These are phyloP conservation scores for Delia radicum DNA, from an alignment of 1,140 invertebrate genomes.

Conservation along the genomic window DNA sequence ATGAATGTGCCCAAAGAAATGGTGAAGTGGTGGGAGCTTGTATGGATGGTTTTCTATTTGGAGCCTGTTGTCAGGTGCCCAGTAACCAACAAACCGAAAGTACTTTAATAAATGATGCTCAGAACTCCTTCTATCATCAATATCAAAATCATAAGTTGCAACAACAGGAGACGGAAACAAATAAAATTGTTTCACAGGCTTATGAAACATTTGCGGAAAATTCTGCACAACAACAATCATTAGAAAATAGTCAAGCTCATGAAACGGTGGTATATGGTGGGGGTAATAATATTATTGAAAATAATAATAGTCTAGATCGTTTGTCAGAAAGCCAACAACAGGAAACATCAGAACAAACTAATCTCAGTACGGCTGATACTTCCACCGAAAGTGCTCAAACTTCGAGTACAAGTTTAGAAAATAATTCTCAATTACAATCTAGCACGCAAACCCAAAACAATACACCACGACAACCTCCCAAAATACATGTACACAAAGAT, in stretches of 20 bases:
- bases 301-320: not conserved
- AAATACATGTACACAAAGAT: slow-evolving; percentile 46
- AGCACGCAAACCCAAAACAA: not conserved
- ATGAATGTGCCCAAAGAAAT: slow-evolving; percentile 77
- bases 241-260: slow-evolving; percentile 17
- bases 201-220: slow-evolving; percentile 38
- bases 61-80: slow-evolving; percentile 80
- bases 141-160: slow-evolving; percentile 42
- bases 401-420: not conserved
- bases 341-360: not conserved
- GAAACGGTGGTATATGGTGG: not conserved
- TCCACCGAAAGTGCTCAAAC: slow-evolving; percentile 28
- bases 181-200: slow-evolving; percentile 32
- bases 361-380: slow-evolving; percentile 24
- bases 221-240: not conserved
- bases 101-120: slow-evolving; percentile 51
- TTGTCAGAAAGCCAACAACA: slow-evolving; percentile 20
- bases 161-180: slow-evolving; percentile 31
- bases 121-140: slow-evolving; percentile 51
- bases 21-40: slow-evolving; percentile 86
- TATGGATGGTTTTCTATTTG: slow-evolving; percentile 84
- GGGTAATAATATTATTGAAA: not conserved
- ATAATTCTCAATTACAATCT: not conserved
- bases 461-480: slow-evolving; percentile 34
- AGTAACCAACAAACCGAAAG: slow-evolving; percentile 47